phyloP scores from a whole-genome alignment of 2,888 invertebrate genomes.

The Lampropteryx suffumata region DNA sequence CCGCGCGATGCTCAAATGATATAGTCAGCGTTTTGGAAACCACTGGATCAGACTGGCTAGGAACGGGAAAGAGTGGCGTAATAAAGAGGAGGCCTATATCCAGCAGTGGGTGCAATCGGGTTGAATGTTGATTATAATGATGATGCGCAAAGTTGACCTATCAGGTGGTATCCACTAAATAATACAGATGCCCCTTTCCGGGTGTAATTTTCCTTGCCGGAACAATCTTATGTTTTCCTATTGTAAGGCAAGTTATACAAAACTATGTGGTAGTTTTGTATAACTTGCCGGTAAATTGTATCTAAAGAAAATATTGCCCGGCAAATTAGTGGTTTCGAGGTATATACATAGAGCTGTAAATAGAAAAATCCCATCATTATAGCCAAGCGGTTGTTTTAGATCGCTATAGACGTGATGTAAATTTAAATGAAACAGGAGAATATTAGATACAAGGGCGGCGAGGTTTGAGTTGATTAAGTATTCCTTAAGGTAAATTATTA shows the following conservation, averaged over 20 bases:
- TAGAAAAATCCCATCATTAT: background rate
- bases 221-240: slow-evolving; percentile 3
- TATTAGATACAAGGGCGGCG: slow-evolving; percentile 54
- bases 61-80: too few species aligned
- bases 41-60: too few species aligned
- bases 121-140: too few species aligned
- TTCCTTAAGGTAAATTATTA: slow-evolving; percentile 5
- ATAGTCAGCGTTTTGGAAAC: too few species aligned
- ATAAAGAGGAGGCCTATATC: too few species aligned
- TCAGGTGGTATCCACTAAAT: too few species aligned
- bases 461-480: slow-evolving; percentile 16
- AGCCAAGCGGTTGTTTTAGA: background rate
- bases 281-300: background rate
- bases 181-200: background rate
- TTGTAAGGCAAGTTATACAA: background rate
- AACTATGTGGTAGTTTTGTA: background rate
- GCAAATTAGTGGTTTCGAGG: background rate
- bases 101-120: too few species aligned
- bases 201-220: slow-evolving; percentile 13
- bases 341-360: background rate
- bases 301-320: background rate
- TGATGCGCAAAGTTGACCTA: too few species aligned
- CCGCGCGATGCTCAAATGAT: too few species aligned
- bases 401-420: slow-evolving; percentile 31
- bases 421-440: slow-evolving; percentile 44